Percentiles rank a stretch among this genome's conserved stretches.
phyloP scores from a whole-genome alignment of 2,113 vertebrate genomes.

The Siniperca knerii region DNA sequence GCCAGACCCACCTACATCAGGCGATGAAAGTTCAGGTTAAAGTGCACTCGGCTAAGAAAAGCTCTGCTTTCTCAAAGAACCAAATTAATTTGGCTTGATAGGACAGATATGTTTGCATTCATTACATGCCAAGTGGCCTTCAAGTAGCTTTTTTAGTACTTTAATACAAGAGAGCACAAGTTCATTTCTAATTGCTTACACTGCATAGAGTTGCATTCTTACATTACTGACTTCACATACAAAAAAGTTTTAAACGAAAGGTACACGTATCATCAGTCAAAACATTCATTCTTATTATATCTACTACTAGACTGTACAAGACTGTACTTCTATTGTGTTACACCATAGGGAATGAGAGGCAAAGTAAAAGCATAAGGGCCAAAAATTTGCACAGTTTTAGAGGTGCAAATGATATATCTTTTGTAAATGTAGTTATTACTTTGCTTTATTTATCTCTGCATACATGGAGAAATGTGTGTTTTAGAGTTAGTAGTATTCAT shows the following conservation, averaged over 20 bases:
- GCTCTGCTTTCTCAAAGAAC: conserved; percentile 74
- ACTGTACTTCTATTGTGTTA: background rate
- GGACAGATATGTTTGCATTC: conserved; percentile 71
- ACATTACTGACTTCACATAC: background rate
- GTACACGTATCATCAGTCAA: background rate
- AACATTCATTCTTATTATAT: background rate
- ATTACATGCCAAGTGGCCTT: conserved; percentile 59
- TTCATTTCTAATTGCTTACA: background rate
- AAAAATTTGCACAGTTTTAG: no score
- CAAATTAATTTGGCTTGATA: conserved; percentile 78
- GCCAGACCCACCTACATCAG: conserved; percentile 83
- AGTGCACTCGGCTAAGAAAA: conserved; percentile 83
- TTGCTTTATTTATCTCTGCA: no score
- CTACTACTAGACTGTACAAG: no score
- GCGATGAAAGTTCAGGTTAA: conserved; percentile 90
- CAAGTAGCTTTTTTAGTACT: background rate
- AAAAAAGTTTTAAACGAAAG: background rate
- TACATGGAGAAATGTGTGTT: no score
- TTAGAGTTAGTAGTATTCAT: no score
- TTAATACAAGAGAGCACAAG: conserved; percentile 4
- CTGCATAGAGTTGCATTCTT: background rate
- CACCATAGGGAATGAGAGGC: no score
- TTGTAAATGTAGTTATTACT: no score
- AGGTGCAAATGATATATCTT: no score
- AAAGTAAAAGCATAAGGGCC: no score